Conservation (phyloP, 1,140 invertebrate species). For the Cydia fagiglandana region DNA sequence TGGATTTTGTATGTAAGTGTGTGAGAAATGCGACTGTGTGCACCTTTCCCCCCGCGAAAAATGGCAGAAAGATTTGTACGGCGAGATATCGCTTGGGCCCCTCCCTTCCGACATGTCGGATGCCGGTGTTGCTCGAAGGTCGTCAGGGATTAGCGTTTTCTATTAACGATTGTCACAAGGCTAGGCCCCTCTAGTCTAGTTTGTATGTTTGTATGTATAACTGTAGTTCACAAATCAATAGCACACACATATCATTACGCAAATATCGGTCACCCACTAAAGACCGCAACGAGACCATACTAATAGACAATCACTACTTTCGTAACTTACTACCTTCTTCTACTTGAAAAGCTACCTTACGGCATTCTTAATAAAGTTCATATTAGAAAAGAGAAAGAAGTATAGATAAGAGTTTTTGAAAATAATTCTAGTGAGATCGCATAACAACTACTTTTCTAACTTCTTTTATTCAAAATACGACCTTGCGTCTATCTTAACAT, state of each 20-base stretch:
- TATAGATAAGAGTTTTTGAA: background rate
- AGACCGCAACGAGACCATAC: background rate
- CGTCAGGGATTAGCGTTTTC: no score
- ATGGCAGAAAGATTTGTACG: no score
- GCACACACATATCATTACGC: background rate
- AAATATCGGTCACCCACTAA: constrained; percentile 9
- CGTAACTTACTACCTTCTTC: background rate
- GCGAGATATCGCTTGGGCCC: no score
- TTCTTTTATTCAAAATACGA: background rate
- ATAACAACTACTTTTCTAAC: background rate
- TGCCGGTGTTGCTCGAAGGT: no score
- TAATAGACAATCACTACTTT: background rate
- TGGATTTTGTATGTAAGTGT: no score
- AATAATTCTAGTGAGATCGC: background rate
- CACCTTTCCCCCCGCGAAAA: no score
- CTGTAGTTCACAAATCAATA: constrained; percentile 26
- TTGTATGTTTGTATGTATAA: constrained; percentile 25
- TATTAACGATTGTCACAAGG: no score
- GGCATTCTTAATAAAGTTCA: background rate
- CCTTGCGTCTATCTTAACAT: background rate
- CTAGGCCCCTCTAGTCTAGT: no score
- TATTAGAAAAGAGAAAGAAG: background rate
- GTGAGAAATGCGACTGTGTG: no score
- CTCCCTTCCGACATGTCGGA: no score
- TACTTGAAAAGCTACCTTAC: background rate